Percentiles rank a stretch among this genome's conserved stretches.
These are phyloP conservation scores for Eristalinus aeneus DNA, from an alignment of 2,888 invertebrate genomes.

Conservation along the genomic window DNA sequence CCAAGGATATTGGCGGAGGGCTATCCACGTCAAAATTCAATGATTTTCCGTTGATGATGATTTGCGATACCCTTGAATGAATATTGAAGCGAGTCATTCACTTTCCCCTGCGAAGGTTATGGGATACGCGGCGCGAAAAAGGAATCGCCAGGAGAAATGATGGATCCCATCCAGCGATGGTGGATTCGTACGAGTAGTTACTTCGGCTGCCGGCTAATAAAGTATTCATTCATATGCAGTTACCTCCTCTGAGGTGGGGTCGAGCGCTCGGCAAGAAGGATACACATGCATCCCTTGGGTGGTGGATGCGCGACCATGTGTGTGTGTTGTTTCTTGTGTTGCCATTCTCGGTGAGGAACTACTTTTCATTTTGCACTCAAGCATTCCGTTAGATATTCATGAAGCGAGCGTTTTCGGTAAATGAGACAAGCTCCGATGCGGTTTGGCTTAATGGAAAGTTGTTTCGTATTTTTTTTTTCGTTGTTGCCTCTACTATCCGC, in stretches of 20 bases:
- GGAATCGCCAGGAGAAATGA: background rate
- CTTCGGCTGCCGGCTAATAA: slow-evolving; percentile 53
- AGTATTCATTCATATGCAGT: slow-evolving; percentile 60
- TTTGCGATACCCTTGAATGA: slow-evolving; percentile 27
- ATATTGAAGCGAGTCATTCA: slow-evolving; percentile 24
- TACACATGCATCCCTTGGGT: background rate
- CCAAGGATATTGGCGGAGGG: slow-evolving; percentile 33
- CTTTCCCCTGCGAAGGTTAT: background rate
- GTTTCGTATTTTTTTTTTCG: slow-evolving; percentile 2
- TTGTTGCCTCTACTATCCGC: background rate
- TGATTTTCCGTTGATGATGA: slow-evolving; percentile 47
- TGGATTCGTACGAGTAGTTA: background rate
- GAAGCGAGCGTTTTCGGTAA: slow-evolving; percentile 44
- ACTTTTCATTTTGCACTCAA: slow-evolving; percentile 42
- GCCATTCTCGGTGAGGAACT: slow-evolving; percentile 19
- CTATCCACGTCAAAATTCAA: slow-evolving; percentile 36
- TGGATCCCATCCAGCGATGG: background rate
- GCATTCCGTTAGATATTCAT: slow-evolving; percentile 58
- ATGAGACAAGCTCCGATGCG: slow-evolving; percentile 60
- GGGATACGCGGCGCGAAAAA: background rate
- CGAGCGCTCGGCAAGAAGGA: background rate
- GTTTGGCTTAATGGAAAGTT: slow-evolving; percentile 46
- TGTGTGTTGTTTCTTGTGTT: background rate
- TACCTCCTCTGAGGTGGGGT: slow-evolving; percentile 21
- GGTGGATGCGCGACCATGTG: background rate